Evolutionary conservation across 2,113 vertebrate genomes (phyloP).

Genomic region (Saccopteryx leptura): DNA sequence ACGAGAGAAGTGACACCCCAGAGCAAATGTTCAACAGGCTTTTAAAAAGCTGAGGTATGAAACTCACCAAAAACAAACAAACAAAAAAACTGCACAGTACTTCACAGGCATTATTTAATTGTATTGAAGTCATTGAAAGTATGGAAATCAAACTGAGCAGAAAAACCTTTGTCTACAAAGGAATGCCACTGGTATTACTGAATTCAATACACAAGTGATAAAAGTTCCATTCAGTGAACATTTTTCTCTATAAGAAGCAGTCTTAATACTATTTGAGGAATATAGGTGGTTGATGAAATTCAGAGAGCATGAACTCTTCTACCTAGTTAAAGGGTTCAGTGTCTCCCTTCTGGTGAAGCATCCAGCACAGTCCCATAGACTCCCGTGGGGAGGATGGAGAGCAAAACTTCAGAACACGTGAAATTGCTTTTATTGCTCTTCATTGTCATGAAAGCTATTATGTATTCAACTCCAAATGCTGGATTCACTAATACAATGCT

Average conservation of each 20-base stretch:
- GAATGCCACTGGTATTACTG: slow-evolving; percentile 14
- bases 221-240: slow-evolving; percentile 57
- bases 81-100: not conserved
- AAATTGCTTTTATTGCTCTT: slow-evolving; percentile 38
- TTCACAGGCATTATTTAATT: slow-evolving; percentile 24
- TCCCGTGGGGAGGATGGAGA: not conserved
- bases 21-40: not conserved
- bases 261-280: slow-evolving; percentile 73
- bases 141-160: not conserved
- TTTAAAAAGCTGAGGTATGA: not conserved
- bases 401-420: slow-evolving; percentile 7
- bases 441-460: slow-evolving; percentile 12
- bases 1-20: not conserved
- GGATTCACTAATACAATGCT: slow-evolving; percentile 40
- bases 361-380: not conserved
- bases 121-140: slow-evolving; percentile 24
- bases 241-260: slow-evolving; percentile 49
- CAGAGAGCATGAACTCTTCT: slow-evolving; percentile 58
- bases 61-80: not conserved
- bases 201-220: slow-evolving; percentile 64
- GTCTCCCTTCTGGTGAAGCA: slow-evolving; percentile 29
- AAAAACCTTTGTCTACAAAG: not conserved
- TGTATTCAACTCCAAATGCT: slow-evolving; percentile 11
- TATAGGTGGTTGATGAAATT: slow-evolving; percentile 58
- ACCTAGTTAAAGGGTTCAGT: slow-evolving; percentile 34